These are phyloP conservation scores for Epinotia nisella DNA, from an alignment of 2,888 invertebrate genomes.

Conservation along the genomic window DNA sequence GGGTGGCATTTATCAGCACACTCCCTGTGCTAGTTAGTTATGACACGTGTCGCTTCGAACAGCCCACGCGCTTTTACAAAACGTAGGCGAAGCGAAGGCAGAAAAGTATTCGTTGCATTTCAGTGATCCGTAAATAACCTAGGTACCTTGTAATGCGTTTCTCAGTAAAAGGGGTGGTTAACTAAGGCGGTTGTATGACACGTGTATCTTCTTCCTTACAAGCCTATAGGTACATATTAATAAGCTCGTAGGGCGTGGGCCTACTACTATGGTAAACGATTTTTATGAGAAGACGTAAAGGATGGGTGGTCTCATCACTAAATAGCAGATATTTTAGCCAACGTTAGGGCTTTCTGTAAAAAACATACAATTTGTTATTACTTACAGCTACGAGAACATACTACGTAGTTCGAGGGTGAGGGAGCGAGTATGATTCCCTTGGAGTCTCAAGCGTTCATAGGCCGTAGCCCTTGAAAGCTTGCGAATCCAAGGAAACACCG, in stretches of 20 bases:
- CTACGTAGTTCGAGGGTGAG: too few relatives aligned
- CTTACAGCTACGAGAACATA: too few relatives aligned
- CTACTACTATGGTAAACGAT: background rate
- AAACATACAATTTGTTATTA: background rate
- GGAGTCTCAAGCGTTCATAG: too few relatives aligned
- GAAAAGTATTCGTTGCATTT: conserved; percentile 6
- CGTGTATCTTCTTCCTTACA: background rate
- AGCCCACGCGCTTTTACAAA: conserved; percentile 3
- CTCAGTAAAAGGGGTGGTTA: background rate
- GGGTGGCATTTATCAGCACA: background rate
- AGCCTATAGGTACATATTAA: background rate
- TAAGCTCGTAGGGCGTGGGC: background rate
- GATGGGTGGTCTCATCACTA: background rate
- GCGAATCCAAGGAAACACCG: too few relatives aligned
- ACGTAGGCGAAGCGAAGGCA: conserved; percentile 6
- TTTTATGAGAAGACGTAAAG: background rate
- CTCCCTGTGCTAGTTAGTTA: background rate
- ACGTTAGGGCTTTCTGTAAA: background rate
- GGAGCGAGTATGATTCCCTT: too few relatives aligned
- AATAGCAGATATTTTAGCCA: too few relatives aligned
- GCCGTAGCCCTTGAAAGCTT: too few relatives aligned
- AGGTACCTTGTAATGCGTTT: background rate
- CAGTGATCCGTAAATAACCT: background rate
- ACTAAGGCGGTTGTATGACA: background rate
- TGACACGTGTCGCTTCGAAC: conserved; percentile 15